A percentile compares a stretch with the other conserved stretches of the same genome.
Evolutionary conservation across 2,113 vertebrate species (phyloP).

Genomic region (Pseudopodoces humilis): DNA sequence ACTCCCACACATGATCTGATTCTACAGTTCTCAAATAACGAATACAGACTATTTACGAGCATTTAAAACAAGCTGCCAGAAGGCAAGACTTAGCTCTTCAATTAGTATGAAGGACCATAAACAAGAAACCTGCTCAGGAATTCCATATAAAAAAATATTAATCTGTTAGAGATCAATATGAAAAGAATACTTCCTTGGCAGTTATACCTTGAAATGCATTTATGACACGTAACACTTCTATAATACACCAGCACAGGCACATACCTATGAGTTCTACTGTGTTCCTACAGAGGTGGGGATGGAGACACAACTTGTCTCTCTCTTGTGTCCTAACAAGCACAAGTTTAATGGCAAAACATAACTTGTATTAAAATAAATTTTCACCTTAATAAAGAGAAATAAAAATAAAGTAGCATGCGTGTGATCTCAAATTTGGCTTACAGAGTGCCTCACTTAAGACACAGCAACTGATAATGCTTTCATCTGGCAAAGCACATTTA

Average conservation of each 20-base stretch:
- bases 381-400: background rate
- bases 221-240: rapidly evolving
- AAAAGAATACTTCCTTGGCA: background rate
- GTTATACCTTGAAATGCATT: background rate
- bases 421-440: background rate
- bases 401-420: rapidly evolving
- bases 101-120: background rate
- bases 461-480: background rate
- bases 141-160: background rate
- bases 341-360: background rate
- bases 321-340: background rate
- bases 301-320: background rate
- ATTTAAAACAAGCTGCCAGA: background rate
- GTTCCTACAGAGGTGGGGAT: background rate
- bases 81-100: background rate
- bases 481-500: background rate
- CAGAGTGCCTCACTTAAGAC: too few relatives aligned
- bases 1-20: rapidly evolving
- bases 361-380: background rate
- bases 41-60: background rate
- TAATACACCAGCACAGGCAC: background rate
- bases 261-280: too few relatives aligned
- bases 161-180: background rate
- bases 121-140: background rate
- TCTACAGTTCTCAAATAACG: background rate